These are phyloP conservation scores for Archilochus colubris DNA, from an alignment of 2,113 vertebrate genomes.

Conservation along the genomic window DNA sequence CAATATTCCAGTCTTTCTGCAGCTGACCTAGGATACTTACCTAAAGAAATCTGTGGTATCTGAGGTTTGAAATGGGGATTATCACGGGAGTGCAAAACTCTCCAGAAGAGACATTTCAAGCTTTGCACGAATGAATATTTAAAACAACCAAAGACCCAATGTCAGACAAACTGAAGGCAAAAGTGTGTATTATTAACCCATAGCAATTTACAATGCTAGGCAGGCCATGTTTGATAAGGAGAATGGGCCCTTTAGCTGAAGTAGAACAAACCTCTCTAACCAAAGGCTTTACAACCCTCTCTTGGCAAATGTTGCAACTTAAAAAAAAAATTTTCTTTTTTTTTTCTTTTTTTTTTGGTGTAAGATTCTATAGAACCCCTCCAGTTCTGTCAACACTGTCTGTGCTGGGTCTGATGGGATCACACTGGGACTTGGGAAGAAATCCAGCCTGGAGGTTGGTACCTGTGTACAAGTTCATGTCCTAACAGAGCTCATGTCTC, in stretches of 20 bases:
- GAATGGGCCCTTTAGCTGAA: background rate
- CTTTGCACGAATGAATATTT: background rate
- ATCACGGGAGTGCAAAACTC: background rate
- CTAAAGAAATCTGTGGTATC: background rate
- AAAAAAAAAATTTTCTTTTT: too few relatives aligned
- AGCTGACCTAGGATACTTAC: background rate
- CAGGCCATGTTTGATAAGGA: background rate
- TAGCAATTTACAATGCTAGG: background rate
- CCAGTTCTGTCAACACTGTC: background rate
- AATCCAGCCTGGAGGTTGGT: background rate
- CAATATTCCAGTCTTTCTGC: background rate
- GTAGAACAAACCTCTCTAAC: background rate
- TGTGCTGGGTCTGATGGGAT: background rate
- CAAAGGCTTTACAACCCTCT: background rate
- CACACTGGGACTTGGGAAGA: fast-evolving
- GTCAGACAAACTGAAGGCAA: background rate
- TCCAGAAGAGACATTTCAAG: background rate
- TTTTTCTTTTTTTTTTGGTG: too few relatives aligned
- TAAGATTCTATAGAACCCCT: background rate
- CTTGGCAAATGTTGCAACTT: background rate
- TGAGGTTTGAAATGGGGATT: background rate
- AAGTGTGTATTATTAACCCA: background rate
- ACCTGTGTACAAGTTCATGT: background rate
- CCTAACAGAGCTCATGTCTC: background rate
- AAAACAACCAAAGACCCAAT: background rate